phyloP scores from a whole-genome alignment of 1,140 invertebrate genomes.

The Sitophilus oryzae region DNA sequence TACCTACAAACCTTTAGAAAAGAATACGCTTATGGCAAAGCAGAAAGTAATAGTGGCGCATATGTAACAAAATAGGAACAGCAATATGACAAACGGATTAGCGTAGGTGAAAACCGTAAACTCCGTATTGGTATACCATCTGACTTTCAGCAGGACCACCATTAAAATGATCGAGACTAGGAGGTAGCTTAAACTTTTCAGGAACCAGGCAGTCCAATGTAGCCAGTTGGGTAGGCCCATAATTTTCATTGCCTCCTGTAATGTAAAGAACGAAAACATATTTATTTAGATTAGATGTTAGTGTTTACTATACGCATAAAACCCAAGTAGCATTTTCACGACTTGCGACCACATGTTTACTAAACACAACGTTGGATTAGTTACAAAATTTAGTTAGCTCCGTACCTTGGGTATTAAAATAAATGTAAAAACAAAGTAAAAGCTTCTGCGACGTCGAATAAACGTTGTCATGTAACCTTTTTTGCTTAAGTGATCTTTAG shows the following conservation, averaged over 20 bases:
- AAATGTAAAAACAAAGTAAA: too few relatives aligned
- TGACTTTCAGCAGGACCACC: constrained; percentile 42
- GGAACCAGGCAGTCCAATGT: constrained; percentile 80
- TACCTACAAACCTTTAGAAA: constrained; percentile 57
- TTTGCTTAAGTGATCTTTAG: too few relatives aligned
- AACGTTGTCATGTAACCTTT: too few relatives aligned
- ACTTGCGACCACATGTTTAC: too few relatives aligned
- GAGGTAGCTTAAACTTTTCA: constrained; percentile 68
- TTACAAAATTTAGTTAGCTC: too few relatives aligned
- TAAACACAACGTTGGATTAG: too few relatives aligned
- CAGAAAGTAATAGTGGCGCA: constrained; percentile 57
- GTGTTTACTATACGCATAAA: too few relatives aligned
- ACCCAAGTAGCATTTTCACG: too few relatives aligned
- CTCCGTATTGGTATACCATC: constrained; percentile 31
- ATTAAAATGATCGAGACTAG: constrained; percentile 55
- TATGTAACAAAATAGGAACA: constrained; percentile 52
- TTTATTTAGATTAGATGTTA: too few relatives aligned
- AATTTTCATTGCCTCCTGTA: constrained; percentile 40
- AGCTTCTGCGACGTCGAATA: too few relatives aligned
- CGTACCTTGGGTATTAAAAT: too few relatives aligned
- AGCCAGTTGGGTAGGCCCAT: constrained; percentile 79
- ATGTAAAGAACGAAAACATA: too few relatives aligned
- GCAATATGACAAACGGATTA: constrained; percentile 40
- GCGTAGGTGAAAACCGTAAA: constrained; percentile 34
- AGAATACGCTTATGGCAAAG: constrained; percentile 63